These are phyloP conservation scores for Trigoniulus corallinus DNA, from an alignment of 1,140 invertebrate species.

Conservation along the genomic window DNA sequence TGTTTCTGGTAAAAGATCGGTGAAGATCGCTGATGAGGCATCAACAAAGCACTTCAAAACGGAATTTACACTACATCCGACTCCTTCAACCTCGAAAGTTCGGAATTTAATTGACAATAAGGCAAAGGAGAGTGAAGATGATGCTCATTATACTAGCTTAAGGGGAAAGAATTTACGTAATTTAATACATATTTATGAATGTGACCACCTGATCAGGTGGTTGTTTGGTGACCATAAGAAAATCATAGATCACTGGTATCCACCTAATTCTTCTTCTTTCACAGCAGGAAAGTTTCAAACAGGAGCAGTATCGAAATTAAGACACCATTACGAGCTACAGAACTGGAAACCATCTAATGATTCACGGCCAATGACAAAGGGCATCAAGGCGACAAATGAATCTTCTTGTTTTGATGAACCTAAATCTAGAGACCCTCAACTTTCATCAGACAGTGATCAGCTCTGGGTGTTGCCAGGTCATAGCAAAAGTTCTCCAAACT, in stretches of 20 bases:
- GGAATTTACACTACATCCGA: background rate
- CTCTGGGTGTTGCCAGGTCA: background rate
- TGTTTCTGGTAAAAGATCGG: background rate
- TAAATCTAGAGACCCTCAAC: background rate
- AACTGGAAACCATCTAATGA: background rate
- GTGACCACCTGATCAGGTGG: background rate
- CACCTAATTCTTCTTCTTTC: background rate
- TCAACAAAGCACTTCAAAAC: background rate
- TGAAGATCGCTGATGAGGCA: background rate
- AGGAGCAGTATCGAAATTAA: background rate
- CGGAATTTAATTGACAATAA: background rate
- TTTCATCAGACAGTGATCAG: background rate
- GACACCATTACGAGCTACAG: background rate
- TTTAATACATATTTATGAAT: background rate
- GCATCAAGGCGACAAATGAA: too few species aligned
- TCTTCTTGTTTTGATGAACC: background rate
- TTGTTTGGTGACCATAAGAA: background rate
- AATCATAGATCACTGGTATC: background rate
- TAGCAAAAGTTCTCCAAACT: background rate
- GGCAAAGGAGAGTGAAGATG: background rate
- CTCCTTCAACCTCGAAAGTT: background rate
- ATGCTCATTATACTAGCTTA: too few species aligned
- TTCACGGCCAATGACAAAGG: too few species aligned
- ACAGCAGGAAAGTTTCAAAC: background rate
- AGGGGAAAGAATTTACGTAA: background rate